These are phyloP conservation scores for Epistrophe eligans DNA, from an alignment of 2,888 invertebrate genomes.

Conservation along the genomic window DNA sequence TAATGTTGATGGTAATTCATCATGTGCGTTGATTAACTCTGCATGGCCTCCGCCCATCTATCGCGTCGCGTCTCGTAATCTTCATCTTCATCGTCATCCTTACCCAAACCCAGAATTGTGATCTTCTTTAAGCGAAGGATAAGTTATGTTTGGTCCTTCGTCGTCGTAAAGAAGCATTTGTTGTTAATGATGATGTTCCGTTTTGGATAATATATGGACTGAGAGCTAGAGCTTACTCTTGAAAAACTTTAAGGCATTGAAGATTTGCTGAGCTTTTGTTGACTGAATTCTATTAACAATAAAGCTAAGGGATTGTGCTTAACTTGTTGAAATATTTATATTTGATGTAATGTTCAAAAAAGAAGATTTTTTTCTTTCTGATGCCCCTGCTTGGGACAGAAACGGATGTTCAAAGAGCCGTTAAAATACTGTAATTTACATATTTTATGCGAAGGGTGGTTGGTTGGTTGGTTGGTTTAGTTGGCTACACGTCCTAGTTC, in stretches of 20 bases:
- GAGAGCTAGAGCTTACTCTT: constrained; percentile 13
- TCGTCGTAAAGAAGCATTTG: constrained; percentile 26
- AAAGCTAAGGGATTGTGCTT: constrained; percentile 52
- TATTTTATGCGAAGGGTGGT: constrained; percentile 56
- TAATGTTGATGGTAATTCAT: constrained; percentile 54
- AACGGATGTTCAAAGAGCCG: constrained; percentile 41
- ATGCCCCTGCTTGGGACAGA: not conserved
- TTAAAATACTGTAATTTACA: constrained; percentile 64
- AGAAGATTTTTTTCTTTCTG: not conserved
- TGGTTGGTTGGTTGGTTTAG: constrained; percentile 16
- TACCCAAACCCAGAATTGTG: not conserved
- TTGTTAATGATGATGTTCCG: constrained; percentile 49
- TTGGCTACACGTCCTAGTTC: not conserved
- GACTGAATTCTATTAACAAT: constrained; percentile 64
- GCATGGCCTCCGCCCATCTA: constrained; percentile 19
- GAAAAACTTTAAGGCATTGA: constrained; percentile 15
- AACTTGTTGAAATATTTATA: constrained; percentile 62
- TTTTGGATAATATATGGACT: not conserved
- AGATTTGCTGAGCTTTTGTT: constrained; percentile 34
- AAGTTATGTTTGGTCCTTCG: constrained; percentile 22
- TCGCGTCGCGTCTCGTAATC: too few relatives aligned
- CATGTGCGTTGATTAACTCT: constrained; percentile 58
- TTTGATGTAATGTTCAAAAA: constrained; percentile 41
- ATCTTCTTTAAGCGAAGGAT: not conserved
- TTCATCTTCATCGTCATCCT: constrained; percentile 1